These are phyloP conservation scores for Lycopodina hypogea DNA, from an alignment of 37 sponge, comb jelly and placozoan species.

Conservation along the genomic window DNA sequence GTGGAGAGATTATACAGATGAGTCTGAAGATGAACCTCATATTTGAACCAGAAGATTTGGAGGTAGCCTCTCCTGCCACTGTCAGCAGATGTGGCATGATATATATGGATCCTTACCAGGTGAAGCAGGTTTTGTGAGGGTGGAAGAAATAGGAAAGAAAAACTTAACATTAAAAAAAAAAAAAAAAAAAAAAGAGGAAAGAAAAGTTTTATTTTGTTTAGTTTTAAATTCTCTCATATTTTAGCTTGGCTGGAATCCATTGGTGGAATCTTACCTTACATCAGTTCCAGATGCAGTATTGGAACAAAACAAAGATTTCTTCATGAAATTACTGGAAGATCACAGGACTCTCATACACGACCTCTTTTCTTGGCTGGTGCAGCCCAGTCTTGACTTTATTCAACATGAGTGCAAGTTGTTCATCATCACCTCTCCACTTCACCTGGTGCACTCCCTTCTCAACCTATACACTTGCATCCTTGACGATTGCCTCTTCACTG, in stretches of 20 bases:
- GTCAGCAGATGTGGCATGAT: constrained; percentile 98
- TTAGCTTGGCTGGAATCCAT: constrained; percentile 92
- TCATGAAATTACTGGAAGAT: constrained; percentile 64
- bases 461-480: constrained; percentile 76
- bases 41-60: constrained; percentile 97
- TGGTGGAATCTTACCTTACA: constrained; percentile 80
- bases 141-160: no score
- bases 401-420: constrained; percentile 83
- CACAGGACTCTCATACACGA: constrained; percentile 62
- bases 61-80: constrained; percentile 98
- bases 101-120: constrained; percentile 94
- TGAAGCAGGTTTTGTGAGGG: not conserved
- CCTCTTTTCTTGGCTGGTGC: constrained; percentile 81
- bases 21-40: constrained; percentile 92
- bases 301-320: constrained; percentile 50
- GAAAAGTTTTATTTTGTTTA: no score
- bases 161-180: no score
- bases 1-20: constrained; percentile 99
- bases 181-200: no score
- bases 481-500: constrained; percentile 58
- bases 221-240: not conserved
- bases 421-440: constrained; percentile 76
- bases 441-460: constrained; percentile 73
- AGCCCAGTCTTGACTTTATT: constrained; percentile 87
- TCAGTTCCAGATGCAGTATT: constrained; percentile 65